Base-by-base conservation (phyloP, 2,113 vertebrate genomes). In the Saiga tatarica region DNA sequence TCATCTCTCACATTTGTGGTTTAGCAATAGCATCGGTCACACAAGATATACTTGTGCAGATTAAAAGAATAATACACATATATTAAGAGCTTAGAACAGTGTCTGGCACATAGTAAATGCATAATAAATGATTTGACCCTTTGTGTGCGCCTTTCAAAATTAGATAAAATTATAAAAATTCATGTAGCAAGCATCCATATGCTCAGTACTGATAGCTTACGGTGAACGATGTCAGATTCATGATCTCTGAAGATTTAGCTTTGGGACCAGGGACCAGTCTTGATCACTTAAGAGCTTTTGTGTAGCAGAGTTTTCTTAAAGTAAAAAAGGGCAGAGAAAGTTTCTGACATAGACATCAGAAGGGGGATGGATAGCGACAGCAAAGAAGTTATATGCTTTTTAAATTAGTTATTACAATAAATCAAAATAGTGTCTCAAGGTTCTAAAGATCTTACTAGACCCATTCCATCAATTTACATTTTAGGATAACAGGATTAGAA, bases 191-290 rank as follows among this genome's bases (percentile, higher is more conserved):
- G 8, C 23, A 33, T 23, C 25, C 47, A 64, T 57, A 83, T 33
- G 9, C 11, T 85, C 71, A 86, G 10, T 71, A 39, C n/a, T 71
- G 67, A 71, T 39, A 71, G n/a, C 10, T 71, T 23, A 71, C 0
- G 0, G 67, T 71, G n/a, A 71, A 71, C 5, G 0, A 71, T 39
- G 5, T 23, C 0, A 2, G n/a, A 71, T 23, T 39, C 5, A 0
- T 71, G 67, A 39, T 71, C 67, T 36, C 19, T 0, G 0, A 12
- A 71, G 19, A 39, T 71, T 39, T 39, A 71, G 19, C 67, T 39
- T 71, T 71, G 67, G n/a, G 67, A 39, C 47, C 53, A 23, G 53
- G 53, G 53, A 55, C 53, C 19, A 55, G 33, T 7, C 33, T 67
- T 67, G 62, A 19, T 67, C 62, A 67, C 62, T 67, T 33, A 19